A percentile compares a stretch with the other conserved stretches of the same genome.
Conservation (phyloP, 2,113 vertebrate genomes). For the Cromileptes altivelis region DNA sequence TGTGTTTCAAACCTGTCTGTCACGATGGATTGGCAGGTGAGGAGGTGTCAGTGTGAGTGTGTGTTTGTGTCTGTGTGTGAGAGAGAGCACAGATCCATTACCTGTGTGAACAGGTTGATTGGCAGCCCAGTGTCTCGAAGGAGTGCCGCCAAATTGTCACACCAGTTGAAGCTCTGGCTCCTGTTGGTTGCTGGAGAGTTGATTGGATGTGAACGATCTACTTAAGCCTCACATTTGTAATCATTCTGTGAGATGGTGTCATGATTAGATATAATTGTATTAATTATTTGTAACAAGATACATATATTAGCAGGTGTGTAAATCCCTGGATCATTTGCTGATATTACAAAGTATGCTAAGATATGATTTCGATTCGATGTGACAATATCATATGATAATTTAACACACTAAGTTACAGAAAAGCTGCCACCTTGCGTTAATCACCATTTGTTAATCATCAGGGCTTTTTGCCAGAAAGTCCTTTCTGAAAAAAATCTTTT, state of each 20-base stretch:
- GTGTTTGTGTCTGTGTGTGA: background rate
- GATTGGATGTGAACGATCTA: background rate
- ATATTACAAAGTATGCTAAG: too few relatives aligned
- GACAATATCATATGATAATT: too few relatives aligned
- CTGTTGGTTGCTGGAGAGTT: background rate
- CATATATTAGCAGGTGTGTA: too few relatives aligned
- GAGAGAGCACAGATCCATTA: background rate
- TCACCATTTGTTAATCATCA: too few relatives aligned
- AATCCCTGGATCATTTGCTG: too few relatives aligned
- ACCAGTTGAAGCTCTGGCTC: conserved; percentile 15
- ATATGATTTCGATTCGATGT: too few relatives aligned
- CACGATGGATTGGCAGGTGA: conserved; percentile 60
- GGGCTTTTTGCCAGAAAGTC: too few relatives aligned
- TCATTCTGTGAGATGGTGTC: background rate
- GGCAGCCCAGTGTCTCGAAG: conserved; percentile 50
- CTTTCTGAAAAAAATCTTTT: too few relatives aligned
- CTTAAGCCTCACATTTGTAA: background rate
- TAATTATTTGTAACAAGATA: too few relatives aligned
- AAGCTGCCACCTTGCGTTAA: too few relatives aligned
- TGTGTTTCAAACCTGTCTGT: conserved; percentile 54
- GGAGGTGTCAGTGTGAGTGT: background rate
- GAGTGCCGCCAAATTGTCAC: conserved; percentile 41
- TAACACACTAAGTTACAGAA: too few relatives aligned
- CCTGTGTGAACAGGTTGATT: conserved; percentile 53
- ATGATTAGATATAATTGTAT: background rate